Evolutionary conservation across 2,113 vertebrate genomes (phyloP), one percentile per base, ranked within the genome.

Genomic region (Cyprinus carpio): DNA sequence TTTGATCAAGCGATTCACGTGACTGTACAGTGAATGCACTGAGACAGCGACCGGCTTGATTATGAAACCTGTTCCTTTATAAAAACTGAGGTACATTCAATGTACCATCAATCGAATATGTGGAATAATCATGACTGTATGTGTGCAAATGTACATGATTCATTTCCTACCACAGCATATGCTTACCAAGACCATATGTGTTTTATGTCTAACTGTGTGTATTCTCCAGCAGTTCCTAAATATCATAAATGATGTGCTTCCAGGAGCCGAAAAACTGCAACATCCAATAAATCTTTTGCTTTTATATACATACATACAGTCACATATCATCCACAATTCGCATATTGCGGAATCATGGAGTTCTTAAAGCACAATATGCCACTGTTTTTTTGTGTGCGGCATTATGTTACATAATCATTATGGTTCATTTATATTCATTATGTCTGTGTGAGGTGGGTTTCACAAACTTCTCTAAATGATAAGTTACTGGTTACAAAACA

Each of bases 401-500:
- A 71, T 43, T 43, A 81, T 67, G 67, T 65, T 49, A 40, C 27
- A 29, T 49, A 40, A 46, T 81, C n/a, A 67, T 65, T 67, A 29
- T 49, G 25, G 40, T 46, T 29, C 9, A 81, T 67, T 49, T 23
- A 81, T 67, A 49, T 51, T 51, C 40, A 81, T 81, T 31, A 67
- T 81, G 11, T 31, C 79, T 43, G 7, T 2, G 23, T 2, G 18
- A 34, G 72, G 25, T 78, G 13, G 27, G 51, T 58, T 72, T n/a
- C 37, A 64, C n/a, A 69, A 58, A 84, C 51, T 16, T 43, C 2
- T 43, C 2, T 62, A 40, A 54, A 46, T 43, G 40, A 74, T 65
- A 60, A 65, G 75, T 75, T 75, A 13, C 23, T 27, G 51, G 77
- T 51, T 64, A 77, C 34, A 62, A 72, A 77, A 84, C 8, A 64